Percentiles rank a stretch among this genome's conserved stretches.
Evolutionary conservation across 2,113 vertebrate genomes (phyloP).

Genomic region (Lepus timidus): DNA sequence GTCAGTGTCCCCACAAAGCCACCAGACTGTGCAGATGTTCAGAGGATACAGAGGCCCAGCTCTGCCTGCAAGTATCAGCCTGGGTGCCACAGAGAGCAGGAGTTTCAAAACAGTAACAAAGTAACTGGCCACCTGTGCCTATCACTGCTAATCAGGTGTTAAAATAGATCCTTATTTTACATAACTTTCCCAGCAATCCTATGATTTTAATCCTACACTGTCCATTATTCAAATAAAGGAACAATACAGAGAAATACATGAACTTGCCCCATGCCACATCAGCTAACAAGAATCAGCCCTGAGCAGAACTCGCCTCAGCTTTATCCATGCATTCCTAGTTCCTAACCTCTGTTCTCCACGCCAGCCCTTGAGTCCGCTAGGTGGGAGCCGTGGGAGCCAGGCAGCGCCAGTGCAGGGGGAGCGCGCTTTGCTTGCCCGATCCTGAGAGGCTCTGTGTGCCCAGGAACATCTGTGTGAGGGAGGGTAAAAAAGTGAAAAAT

Average conservation of each 20-base stretch:
- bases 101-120: background rate
- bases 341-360: background rate
- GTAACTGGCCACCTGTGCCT: background rate
- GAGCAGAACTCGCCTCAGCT: background rate
- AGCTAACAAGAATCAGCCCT: background rate
- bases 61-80: background rate
- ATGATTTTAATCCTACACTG: background rate
- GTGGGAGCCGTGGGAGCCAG: background rate
- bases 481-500: background rate
- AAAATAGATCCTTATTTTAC: background rate
- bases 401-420: background rate
- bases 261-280: background rate
- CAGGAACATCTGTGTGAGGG: background rate
- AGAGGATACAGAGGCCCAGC: background rate
- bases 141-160: too few species aligned
- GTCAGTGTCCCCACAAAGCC: background rate
- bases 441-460: too few species aligned
- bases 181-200: background rate
- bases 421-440: background rate
- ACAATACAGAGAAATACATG: background rate
- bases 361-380: background rate
- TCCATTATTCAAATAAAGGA: background rate
- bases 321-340: background rate
- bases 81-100: background rate
- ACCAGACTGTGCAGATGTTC: background rate